These are phyloP conservation scores for Falco rusticolus DNA, from an alignment of 2,797 vertebrate genomes.

Conservation along the genomic window DNA sequence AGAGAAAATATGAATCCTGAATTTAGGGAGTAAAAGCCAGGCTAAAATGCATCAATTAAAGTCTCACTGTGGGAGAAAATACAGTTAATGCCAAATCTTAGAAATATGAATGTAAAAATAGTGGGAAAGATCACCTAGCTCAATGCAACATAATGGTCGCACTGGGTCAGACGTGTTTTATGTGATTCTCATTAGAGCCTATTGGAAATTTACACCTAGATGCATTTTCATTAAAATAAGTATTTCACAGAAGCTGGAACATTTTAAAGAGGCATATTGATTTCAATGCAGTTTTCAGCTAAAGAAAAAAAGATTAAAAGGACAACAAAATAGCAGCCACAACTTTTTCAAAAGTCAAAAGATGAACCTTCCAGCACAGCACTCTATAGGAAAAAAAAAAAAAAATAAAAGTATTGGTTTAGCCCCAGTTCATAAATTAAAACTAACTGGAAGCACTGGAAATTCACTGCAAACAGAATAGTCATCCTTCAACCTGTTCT, in stretches of 20 bases:
- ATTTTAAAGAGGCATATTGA: background rate
- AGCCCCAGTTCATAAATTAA: background rate
- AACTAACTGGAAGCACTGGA: background rate
- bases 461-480: background rate
- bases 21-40: background rate
- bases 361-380: background rate
- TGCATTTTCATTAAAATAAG: background rate
- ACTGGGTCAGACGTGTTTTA: background rate
- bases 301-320: background rate
- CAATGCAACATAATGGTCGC: background rate
- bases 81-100: slow-evolving; percentile 1
- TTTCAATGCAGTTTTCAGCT: background rate
- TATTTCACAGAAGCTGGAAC: background rate
- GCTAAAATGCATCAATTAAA: background rate
- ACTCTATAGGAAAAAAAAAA: background rate
- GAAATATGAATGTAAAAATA: background rate
- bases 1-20: background rate
- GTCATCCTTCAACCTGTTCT: background rate
- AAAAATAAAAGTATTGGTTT: background rate
- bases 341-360: background rate
- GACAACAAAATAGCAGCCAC: background rate
- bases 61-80: background rate
- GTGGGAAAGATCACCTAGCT: background rate
- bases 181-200: background rate
- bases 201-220: background rate